A percentile compares a stretch with the other conserved stretches of the same genome.
Evolutionary conservation across 2,113 vertebrate genomes (phyloP).

Genomic region (Struthio camelus): DNA sequence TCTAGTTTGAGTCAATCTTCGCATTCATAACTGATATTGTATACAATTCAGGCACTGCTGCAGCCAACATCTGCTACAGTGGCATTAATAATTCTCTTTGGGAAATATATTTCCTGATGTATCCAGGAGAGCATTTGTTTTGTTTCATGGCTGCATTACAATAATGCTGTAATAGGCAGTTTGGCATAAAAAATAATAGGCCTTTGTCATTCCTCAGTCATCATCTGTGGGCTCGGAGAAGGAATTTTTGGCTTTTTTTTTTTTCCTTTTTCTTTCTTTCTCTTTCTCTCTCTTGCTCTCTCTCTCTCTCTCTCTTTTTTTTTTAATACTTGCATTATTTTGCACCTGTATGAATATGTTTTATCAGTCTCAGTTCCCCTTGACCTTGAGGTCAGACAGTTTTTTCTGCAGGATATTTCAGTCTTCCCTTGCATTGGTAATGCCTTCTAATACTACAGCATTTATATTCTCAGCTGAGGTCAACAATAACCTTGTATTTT

Average conservation of each 20-base stretch:
- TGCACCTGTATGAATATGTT: neutral
- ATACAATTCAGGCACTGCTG: neutral
- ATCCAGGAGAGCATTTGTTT: neutral
- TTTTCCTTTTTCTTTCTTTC: too few species aligned
- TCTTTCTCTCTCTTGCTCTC: too few species aligned
- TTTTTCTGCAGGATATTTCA: slow-evolving; percentile 12
- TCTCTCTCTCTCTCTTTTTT: neutral
- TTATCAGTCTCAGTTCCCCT: neutral
- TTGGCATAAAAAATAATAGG: neutral
- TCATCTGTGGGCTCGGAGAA: neutral
- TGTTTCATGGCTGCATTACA: neutral
- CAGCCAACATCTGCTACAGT: neutral
- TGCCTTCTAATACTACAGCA: neutral
- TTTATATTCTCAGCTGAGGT: neutral
- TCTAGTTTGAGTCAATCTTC: neutral
- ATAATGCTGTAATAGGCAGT: neutral
- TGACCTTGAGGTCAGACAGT: neutral
- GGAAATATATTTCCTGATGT: neutral
- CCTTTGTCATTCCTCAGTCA: neutral
- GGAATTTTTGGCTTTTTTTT: neutral
- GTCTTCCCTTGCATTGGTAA: neutral
- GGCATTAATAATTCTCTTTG: neutral
- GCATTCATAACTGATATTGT: neutral
- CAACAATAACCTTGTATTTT: neutral
- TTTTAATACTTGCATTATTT: neutral